Conservation (phyloP, 2,888 invertebrate genomes). For the Diploptera punctata region DNA sequence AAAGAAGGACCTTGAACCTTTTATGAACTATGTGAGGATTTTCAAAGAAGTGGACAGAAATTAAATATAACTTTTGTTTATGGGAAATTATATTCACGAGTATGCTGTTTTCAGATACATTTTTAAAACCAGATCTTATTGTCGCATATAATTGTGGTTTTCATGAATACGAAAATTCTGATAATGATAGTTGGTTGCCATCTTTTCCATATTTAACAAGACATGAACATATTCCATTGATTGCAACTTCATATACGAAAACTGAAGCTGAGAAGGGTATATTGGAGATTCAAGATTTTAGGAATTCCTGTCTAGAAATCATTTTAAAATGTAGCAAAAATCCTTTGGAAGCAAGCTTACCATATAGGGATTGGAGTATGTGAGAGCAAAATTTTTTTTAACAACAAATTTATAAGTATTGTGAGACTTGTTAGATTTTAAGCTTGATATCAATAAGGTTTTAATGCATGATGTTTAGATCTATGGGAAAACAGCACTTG, state of each 20-base stretch:
- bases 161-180: slow-evolving; percentile 1
- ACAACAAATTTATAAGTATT: slow-evolving; percentile 3
- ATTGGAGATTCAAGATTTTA: neutral
- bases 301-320: neutral
- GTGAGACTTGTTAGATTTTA: too few relatives aligned
- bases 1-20: neutral
- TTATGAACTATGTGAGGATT: neutral
- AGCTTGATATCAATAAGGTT: too few relatives aligned
- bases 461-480: too few relatives aligned
- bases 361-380: slow-evolving; percentile 11
- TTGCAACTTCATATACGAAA: slow-evolving; percentile 3
- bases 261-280: neutral
- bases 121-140: neutral
- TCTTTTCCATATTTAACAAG: neutral
- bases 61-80: neutral
- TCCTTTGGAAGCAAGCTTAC: neutral
- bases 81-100: neutral
- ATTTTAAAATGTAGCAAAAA: neutral
- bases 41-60: neutral
- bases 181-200: neutral
- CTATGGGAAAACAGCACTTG: too few relatives aligned
- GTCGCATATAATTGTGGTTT: slow-evolving; percentile 7
- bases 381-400: neutral
- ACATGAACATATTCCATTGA: neutral
- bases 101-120: neutral